Percentiles rank a stretch among this genome's conserved stretches.
phyloP scores from a whole-genome alignment of 2,888 invertebrate species.

The Netelia melanura region DNA sequence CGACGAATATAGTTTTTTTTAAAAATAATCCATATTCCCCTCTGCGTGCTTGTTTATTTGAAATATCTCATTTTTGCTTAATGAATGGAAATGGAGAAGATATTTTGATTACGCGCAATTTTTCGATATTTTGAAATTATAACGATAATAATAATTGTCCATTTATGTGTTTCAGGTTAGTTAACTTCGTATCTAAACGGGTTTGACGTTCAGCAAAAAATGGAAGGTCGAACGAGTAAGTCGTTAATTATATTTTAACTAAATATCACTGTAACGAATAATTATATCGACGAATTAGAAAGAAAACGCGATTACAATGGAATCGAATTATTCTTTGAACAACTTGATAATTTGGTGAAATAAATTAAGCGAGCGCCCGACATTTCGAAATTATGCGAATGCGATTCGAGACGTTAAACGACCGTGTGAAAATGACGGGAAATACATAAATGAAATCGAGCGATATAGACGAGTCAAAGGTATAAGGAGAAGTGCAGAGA shows the following conservation, averaged over 20 bases:
- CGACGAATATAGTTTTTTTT: constrained; percentile 39
- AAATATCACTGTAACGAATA: too few species aligned
- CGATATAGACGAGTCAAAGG: constrained; percentile 30
- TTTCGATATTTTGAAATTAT: neutral
- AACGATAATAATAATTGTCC: neutral
- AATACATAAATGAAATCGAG: constrained; percentile 31
- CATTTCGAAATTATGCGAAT: constrained; percentile 14
- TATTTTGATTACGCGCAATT: too few species aligned
- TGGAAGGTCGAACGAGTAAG: neutral
- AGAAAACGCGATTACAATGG: too few species aligned
- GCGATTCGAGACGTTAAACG: constrained; percentile 12
- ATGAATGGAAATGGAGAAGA: neutral
- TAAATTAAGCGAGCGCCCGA: neutral
- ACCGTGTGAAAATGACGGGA: constrained; percentile 20
- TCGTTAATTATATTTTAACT: too few species aligned
- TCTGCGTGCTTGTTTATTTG: neutral
- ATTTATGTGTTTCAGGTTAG: constrained; percentile 74
- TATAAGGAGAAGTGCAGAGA: constrained; percentile 11
- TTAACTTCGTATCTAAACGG: constrained; percentile 8
- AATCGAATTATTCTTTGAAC: too few species aligned
- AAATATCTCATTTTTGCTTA: neutral
- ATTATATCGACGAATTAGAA: too few species aligned
- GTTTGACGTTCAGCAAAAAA: neutral
- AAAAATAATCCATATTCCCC: constrained; percentile 4
- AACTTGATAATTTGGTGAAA: neutral